These are phyloP conservation scores for Xiphophorus hellerii DNA, from an alignment of 2,113 vertebrate species.

Conservation along the genomic window DNA sequence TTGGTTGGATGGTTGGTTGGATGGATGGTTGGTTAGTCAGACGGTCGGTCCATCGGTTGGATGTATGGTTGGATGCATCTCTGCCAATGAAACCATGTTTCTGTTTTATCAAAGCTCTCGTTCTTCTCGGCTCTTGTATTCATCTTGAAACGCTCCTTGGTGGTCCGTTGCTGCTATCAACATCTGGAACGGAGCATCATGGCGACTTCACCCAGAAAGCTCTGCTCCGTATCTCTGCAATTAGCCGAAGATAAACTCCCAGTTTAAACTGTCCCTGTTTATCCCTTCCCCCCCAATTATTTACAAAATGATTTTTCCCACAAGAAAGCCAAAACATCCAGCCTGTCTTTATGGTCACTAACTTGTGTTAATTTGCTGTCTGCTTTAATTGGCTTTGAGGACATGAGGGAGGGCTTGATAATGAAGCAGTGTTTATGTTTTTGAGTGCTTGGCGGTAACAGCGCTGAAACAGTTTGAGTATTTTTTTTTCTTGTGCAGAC, in stretches of 20 bases:
- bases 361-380: slow-evolving; percentile 70
- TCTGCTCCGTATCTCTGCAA: slow-evolving; percentile 72
- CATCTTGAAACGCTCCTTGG: slow-evolving; percentile 74
- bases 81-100: slow-evolving; percentile 50
- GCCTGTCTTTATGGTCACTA: slow-evolving; percentile 77
- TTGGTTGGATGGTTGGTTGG: too few relatives aligned
- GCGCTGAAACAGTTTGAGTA: slow-evolving; percentile 46
- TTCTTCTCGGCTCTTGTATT: slow-evolving; percentile 72
- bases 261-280: slow-evolving; percentile 72
- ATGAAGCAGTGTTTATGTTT: slow-evolving; percentile 63
- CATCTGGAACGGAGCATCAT: slow-evolving; percentile 75
- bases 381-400: slow-evolving; percentile 52
- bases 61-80: not conserved
- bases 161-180: slow-evolving; percentile 80
- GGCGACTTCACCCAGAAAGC: slow-evolving; percentile 62
- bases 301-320: slow-evolving; percentile 79
- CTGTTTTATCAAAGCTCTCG: slow-evolving; percentile 74
- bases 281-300: slow-evolving; percentile 75
- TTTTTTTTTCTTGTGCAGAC: slow-evolving; percentile 30
- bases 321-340: slow-evolving; percentile 71
- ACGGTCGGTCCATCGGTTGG: too few relatives aligned
- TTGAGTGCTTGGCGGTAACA: slow-evolving; percentile 44
- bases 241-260: slow-evolving; percentile 80
- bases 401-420: slow-evolving; percentile 38
- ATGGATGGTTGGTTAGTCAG: too few relatives aligned